Base-by-base conservation (phyloP, 2,888 invertebrate genomes). In the Aporophyla lueneburgensis region DNA sequence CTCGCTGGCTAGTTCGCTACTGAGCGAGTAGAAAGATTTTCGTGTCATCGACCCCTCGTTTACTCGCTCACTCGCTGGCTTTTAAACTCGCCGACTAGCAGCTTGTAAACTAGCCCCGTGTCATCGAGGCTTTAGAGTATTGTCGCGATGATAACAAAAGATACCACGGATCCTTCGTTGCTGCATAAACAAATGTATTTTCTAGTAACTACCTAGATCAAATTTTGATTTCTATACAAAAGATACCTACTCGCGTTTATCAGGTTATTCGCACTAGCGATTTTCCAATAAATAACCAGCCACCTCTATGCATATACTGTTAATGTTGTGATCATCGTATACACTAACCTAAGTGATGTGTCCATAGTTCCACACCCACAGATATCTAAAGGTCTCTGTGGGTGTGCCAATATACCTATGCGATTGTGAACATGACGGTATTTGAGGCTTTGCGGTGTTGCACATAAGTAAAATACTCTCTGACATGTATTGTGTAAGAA, bases 141-240 rank as follows among this genome's bases (percentile, higher is more conserved):
- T n/a, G n/a, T n/a, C n/a, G n/a, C n/a, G n/a, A n/a, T n/a, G n/a
- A n/a, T n/a, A n/a, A 53, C 56, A 58, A 73, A 80, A 33, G 72
- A 71, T 63, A 80, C 33, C 24, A 49, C 27, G 49, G 40, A 59
- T 43, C 59, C 49, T 78, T 67, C 51, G 21, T 76, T 58, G 49
- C 14, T 33, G 33, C 4, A 33, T 49, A 63, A 80, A 53, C 63
- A 80, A 53, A 24, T 33, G 24, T 74, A n/a, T 80, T 73, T 78
- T 65, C 21, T 51, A 56, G 43, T 74, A 74, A 21, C 14, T n/a
- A 80, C 81, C 82, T 62, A 75, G 76, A 78, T 78, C 75, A 75
- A 78, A 61, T 54, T 81, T 81, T 75, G 81, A 78, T 78, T 78
- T 78, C 51, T 78, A 78, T 61, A 81, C 61, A 81, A 78, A 75